Conservation (phyloP, 2,888 invertebrate species). For the Brachynemurus nebulosus region DNA sequence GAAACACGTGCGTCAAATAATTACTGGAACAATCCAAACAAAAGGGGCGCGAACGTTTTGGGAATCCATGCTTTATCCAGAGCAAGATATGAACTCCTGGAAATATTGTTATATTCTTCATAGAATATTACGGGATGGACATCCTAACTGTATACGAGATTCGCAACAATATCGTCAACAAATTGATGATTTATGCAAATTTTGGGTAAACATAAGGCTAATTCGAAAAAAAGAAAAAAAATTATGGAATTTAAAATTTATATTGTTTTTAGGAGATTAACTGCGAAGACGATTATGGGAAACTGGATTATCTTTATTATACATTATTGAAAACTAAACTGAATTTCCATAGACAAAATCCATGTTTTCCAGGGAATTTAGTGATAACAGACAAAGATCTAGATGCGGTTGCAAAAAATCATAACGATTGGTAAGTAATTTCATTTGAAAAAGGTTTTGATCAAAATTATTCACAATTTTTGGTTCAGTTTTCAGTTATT, state of each 20-base stretch:
- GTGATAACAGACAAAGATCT: slow-evolving; percentile 73
- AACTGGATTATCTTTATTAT: slow-evolving; percentile 79
- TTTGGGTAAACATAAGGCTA: slow-evolving; percentile 55
- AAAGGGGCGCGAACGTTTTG: slow-evolving; percentile 88
- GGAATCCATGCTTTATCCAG: slow-evolving; percentile 57
- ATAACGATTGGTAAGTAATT: slow-evolving; percentile 78
- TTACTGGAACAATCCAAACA: slow-evolving; percentile 89
- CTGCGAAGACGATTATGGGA: slow-evolving; percentile 88
- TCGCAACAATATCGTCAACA: slow-evolving; percentile 68
- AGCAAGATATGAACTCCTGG: slow-evolving; percentile 94
- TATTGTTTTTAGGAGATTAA: no score
- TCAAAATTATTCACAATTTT: slow-evolving; percentile 39
- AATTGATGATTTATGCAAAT: slow-evolving; percentile 75
- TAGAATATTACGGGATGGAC: slow-evolving; percentile 90
- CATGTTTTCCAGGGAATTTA: slow-evolving; percentile 85
- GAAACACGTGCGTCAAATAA: slow-evolving; percentile 92
- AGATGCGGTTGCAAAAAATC: slow-evolving; percentile 76
- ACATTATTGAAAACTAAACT: slow-evolving; percentile 77
- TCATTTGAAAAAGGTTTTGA: slow-evolving; percentile 8
- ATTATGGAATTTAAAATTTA: slow-evolving; percentile 15
- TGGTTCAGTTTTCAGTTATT: slow-evolving; percentile 84
- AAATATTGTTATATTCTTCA: slow-evolving; percentile 98
- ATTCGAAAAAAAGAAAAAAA: not conserved
- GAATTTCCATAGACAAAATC: slow-evolving; percentile 87
- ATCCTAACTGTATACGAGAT: slow-evolving; percentile 72